These are phyloP conservation scores for Rynchops niger DNA, from an alignment of 2,113 vertebrate genomes.

Conservation along the genomic window DNA sequence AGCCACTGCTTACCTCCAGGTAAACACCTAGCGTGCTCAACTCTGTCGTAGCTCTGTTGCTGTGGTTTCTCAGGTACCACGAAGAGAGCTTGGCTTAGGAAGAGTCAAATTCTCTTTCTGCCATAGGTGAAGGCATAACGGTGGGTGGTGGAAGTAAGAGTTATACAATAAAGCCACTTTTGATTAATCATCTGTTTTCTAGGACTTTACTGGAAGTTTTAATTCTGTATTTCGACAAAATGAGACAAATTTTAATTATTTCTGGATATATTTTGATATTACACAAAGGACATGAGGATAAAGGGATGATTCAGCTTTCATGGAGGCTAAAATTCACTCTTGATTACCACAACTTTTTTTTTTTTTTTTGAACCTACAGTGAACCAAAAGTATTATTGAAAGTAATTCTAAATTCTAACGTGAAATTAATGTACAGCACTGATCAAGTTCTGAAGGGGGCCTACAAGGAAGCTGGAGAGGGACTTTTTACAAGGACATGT, in stretches of 20 bases:
- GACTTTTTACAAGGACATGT: background rate
- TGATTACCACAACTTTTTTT: background rate
- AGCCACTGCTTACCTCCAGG: slow-evolving; percentile 47
- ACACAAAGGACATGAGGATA: background rate
- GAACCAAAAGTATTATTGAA: background rate
- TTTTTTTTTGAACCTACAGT: background rate
- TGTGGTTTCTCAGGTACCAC: background rate
- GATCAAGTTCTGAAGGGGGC: background rate
- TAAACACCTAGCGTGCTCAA: background rate
- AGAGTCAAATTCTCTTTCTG: background rate
- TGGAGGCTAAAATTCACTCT: background rate
- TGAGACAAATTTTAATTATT: background rate
- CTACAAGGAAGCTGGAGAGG: background rate
- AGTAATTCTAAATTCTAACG: background rate
- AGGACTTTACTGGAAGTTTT: background rate
- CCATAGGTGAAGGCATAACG: background rate
- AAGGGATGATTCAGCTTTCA: background rate
- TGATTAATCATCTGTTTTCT: background rate
- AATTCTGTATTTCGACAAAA: background rate
- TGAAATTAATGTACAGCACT: background rate
- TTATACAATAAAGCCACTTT: background rate
- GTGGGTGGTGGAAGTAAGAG: background rate
- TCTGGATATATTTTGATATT: background rate
- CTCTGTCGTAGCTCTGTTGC: background rate
- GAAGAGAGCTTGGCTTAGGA: background rate